phyloP scores from a whole-genome alignment of 2,113 vertebrate genomes.

The Nesogale talazaci region DNA sequence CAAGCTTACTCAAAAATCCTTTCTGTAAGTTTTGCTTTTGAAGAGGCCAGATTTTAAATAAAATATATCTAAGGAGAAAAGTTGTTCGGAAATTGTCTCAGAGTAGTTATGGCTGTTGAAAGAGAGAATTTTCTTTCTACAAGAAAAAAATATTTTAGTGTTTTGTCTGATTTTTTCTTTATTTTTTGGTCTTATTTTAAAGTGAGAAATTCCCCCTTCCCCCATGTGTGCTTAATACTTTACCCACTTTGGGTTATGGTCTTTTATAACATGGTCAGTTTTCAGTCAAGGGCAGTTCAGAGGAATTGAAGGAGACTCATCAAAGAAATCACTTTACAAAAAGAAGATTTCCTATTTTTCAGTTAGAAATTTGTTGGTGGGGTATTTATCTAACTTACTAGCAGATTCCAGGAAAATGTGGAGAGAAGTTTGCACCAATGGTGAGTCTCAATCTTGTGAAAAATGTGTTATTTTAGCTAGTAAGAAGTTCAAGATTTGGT shows the following conservation, averaged over 20 bases:
- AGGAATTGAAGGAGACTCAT: neutral
- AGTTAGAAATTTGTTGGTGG: neutral
- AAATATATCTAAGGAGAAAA: neutral
- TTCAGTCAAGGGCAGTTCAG: neutral
- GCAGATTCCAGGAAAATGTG: neutral
- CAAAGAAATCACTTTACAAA: neutral
- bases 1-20: neutral
- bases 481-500: neutral
- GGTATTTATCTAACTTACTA: conserved; percentile 11
- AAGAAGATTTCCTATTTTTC: conserved; percentile 24
- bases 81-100: conserved; percentile 19
- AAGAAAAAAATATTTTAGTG: neutral
- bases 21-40: conserved; percentile 48
- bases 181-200: neutral
- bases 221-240: neutral
- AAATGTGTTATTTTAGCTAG: conserved; percentile 13
- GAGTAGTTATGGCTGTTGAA: neutral
- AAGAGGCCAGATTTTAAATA: conserved; percentile 28
- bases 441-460: conserved; percentile 3
- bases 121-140: neutral
- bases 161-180: neutral
- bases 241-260: neutral
- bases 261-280: neutral
- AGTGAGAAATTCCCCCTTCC: too few species aligned
- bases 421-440: neutral